These are phyloP conservation scores for Monomorium pharaonis DNA, from an alignment of 1,140 invertebrate species.

Conservation along the genomic window DNA sequence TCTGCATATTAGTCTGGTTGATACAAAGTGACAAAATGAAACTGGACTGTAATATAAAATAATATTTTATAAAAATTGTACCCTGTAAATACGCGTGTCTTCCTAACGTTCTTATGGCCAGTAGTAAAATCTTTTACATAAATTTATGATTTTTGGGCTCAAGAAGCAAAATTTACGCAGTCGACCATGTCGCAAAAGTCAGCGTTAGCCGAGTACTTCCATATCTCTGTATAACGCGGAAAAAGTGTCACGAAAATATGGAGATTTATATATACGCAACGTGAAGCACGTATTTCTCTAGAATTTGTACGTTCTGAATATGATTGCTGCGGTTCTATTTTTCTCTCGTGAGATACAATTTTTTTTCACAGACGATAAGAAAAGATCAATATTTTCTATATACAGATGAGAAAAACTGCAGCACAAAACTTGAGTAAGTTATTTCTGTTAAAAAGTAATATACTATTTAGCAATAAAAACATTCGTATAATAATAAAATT, in stretches of 20 bases:
- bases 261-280: slow-evolving; percentile 26
- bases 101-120: background rate
- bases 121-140: slow-evolving; percentile 6
- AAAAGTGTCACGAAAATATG: slow-evolving; percentile 30
- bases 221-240: background rate
- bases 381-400: background rate
- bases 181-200: background rate
- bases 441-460: background rate
- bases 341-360: background rate
- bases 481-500: background rate
- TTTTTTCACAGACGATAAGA: background rate
- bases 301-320: background rate
- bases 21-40: background rate
- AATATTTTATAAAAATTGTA: background rate
- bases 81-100: background rate
- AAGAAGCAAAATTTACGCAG: background rate
- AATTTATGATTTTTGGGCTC: background rate
- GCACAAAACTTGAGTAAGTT: background rate
- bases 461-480: background rate
- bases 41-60: background rate
- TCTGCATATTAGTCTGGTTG: background rate
- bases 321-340: background rate
- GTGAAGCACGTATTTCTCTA: background rate
- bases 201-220: background rate
- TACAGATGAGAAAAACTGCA: background rate